A percentile compares a stretch with the other conserved stretches of the same genome.
These are phyloP conservation scores for Polypterus bichir DNA, from an alignment of 2,113 vertebrate genomes.

Conservation along the genomic window DNA sequence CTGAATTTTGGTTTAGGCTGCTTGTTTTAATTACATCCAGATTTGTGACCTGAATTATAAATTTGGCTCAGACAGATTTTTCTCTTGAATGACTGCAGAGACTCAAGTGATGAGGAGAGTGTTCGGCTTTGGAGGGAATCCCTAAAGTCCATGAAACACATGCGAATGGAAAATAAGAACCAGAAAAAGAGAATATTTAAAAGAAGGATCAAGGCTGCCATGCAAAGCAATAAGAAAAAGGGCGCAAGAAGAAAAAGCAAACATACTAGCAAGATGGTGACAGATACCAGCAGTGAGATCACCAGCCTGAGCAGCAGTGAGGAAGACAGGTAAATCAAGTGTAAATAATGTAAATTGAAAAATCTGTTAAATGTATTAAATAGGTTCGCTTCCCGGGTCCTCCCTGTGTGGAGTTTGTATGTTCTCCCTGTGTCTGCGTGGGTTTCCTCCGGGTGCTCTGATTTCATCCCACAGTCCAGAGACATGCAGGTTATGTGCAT, in stretches of 20 bases:
- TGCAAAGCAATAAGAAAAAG: neutral
- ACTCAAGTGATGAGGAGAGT: constrained; percentile 64
- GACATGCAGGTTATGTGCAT: no score
- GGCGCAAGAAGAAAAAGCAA: neutral
- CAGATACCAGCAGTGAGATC: constrained; percentile 11
- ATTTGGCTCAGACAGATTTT: neutral
- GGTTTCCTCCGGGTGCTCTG: no score
- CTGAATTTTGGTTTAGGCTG: neutral
- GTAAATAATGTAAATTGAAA: no score
- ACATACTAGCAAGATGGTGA: neutral
- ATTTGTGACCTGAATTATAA: neutral
- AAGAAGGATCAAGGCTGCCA: constrained; percentile 9
- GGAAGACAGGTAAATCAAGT: constrained; percentile 10
- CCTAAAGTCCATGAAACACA: neutral
- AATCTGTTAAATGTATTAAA: no score
- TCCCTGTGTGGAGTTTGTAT: no score
- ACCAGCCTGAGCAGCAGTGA: neutral
- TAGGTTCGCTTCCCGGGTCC: no score
- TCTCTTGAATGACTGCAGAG: constrained; percentile 34
- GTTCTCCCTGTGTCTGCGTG: no score
- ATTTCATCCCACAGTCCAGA: no score
- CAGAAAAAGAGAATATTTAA: constrained; percentile 10
- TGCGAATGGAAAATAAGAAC: constrained; percentile 4
- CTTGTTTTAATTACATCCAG: no score
- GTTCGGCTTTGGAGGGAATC: constrained; percentile 28